Conservation (phyloP, 2,113 vertebrate species). For the Otocyon megalotis region DNA sequence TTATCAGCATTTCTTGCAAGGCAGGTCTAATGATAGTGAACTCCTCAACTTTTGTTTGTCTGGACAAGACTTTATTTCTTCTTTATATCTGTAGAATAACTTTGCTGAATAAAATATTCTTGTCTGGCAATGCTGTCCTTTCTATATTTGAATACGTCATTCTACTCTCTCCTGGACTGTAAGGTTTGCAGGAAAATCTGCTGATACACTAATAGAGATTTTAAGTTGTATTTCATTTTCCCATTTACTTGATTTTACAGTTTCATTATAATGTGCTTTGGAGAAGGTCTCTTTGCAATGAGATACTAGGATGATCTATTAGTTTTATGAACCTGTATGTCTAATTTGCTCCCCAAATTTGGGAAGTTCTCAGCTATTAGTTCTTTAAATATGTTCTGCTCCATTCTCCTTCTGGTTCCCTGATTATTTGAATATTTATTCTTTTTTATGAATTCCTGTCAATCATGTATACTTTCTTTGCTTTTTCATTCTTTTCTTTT, state of each 20-base stretch:
- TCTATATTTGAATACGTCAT: background rate
- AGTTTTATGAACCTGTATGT: background rate
- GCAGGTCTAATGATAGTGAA: background rate
- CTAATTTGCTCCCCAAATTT: background rate
- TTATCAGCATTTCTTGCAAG: background rate
- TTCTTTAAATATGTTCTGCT: background rate
- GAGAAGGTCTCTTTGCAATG: background rate
- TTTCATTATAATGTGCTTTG: background rate
- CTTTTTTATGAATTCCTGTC: background rate
- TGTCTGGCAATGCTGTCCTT: background rate
- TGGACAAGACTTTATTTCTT: background rate
- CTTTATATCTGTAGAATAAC: no score
- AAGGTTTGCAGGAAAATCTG: background rate
- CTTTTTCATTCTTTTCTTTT: background rate
- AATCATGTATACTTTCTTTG: background rate
- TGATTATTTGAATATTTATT: background rate
- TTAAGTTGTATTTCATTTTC: background rate
- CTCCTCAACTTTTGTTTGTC: background rate
- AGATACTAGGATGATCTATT: background rate
- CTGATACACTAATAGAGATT: background rate
- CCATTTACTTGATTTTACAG: background rate
- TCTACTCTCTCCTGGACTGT: background rate
- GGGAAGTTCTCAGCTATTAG: background rate
- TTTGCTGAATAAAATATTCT: background rate
- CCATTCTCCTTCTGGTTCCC: background rate